phyloP scores from a whole-genome alignment of 2,888 invertebrate genomes.

The Cosmorhoe ocellata region DNA sequence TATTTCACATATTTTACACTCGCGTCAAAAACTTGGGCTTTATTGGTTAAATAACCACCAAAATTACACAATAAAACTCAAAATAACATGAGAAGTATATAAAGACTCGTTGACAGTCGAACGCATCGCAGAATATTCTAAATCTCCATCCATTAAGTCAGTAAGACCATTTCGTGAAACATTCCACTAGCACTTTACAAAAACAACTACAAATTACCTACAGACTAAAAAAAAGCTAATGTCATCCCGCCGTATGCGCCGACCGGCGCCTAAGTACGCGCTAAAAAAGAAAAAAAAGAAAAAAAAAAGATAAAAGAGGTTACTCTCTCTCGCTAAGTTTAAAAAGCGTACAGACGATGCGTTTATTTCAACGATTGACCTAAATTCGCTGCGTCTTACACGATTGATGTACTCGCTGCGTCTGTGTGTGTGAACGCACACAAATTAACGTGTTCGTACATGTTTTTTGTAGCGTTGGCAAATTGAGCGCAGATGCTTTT shows the following conservation, averaged over 20 bases:
- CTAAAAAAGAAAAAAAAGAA: constrained; percentile 42
- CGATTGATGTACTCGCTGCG: constrained; percentile 37
- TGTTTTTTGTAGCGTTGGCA: constrained; percentile 40
- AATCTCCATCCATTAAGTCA: too few relatives aligned
- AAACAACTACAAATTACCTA: constrained; percentile 22
- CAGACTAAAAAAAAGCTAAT: constrained; percentile 28
- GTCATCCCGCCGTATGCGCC: constrained; percentile 27
- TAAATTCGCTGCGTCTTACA: constrained; percentile 66
- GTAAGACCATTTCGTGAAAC: constrained; percentile 11
- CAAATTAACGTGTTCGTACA: constrained; percentile 36
- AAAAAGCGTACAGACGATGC: constrained; percentile 43
- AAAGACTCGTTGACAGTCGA: too few relatives aligned
- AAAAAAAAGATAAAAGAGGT: constrained; percentile 40
- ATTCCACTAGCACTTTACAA: constrained; percentile 10
- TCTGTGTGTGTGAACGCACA: constrained; percentile 44
- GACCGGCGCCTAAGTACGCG: constrained; percentile 47
- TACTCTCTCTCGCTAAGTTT: constrained; percentile 44
- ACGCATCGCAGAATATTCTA: too few relatives aligned
- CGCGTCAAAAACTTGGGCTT: too few relatives aligned
- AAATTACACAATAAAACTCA: too few relatives aligned
- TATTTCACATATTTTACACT: too few relatives aligned
- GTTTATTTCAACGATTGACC: constrained; percentile 77
- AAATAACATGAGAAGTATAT: too few relatives aligned
- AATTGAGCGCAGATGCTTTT: constrained; percentile 23
- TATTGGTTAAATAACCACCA: too few relatives aligned